These are phyloP conservation scores for Brachionus asplanchnoidis DNA, from an alignment of 1,140 invertebrate genomes.

Conservation along the genomic window DNA sequence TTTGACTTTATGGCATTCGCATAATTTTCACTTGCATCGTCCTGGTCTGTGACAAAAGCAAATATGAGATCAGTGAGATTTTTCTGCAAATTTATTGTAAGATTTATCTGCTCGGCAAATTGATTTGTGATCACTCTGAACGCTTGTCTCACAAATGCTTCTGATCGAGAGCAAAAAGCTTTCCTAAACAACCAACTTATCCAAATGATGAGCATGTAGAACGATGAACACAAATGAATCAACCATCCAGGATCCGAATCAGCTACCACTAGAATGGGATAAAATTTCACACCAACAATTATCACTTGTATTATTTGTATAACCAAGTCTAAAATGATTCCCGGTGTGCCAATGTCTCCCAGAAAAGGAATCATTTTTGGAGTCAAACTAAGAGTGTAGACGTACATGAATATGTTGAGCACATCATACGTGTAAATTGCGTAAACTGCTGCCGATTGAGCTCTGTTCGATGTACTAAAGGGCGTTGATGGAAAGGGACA, in stretches of 20 bases:
- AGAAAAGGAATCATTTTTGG: conserved; percentile 8
- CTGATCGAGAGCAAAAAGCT: conserved; percentile 14
- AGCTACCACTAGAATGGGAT: conserved; percentile 22
- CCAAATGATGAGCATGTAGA: conserved; percentile 33
- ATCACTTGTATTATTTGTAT: conserved; percentile 34
- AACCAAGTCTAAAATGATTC: not conserved
- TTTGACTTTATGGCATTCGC: not conserved
- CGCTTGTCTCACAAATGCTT: not conserved
- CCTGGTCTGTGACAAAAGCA: not conserved
- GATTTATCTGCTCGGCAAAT: not conserved
- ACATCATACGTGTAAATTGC: conserved; percentile 36
- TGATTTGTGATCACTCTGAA: not conserved
- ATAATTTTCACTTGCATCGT: not conserved
- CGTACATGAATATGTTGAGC: conserved; percentile 30
- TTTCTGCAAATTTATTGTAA: not conserved
- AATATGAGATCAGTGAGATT: not conserved
- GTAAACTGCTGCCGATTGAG: conserved; percentile 18
- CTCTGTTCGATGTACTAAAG: conserved; percentile 20
- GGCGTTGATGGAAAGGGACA: conserved; percentile 36
- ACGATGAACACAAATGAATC: not conserved
- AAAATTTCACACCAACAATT: conserved; percentile 29
- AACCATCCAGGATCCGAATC: conserved; percentile 2
- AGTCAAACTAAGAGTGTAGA: not conserved
- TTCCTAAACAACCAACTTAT: not conserved
- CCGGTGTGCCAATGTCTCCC: not conserved